Evolutionary conservation across 2,113 vertebrate species (phyloP), one percentile per base, ranked within the genome.

Genomic region (Lophochroa leadbeateri): DNA sequence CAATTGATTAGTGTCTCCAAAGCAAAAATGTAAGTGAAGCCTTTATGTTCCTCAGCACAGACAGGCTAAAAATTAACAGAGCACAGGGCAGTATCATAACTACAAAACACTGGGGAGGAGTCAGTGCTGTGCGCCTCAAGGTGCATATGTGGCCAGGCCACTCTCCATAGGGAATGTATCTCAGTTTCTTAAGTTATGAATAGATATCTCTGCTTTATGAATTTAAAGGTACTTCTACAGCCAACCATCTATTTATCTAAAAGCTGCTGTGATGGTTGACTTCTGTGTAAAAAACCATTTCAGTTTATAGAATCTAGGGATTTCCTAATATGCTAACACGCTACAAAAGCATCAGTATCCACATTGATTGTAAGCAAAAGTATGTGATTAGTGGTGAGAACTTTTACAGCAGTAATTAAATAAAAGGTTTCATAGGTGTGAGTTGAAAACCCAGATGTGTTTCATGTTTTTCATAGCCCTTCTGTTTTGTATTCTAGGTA

Each of bases 401-500:
- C 50, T 92, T 81, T 82, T 78, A 46, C 71, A 35, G 57, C 25
- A 29, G 8, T 49, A 52, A 49, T 90, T 63, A 71, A 16, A 61
- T 80, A 83, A 75, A 27, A 77, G 63, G 69, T 69, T 82, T 53
- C 20, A 35, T 49, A 70, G 27, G n/a, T 46, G 11, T 53, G 43
- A 49, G 17, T 29, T 82, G 49, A 86, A 82, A 95, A 86, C 4
- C 1, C 35, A 6, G 27, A 33, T 67, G 16, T 28, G 10, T 78
- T 90, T 69, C 27, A 8, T n/a, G 19, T 35, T 57, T 90, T 63
- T 58, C 35, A 35, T 78, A 74, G 46, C 76, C 17, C 7, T 71
- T 82, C 39, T 92, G 43, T 31, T 90, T 79, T 75, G 8, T 61
- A 23, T 86, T 97, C 75, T 82, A 98, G 98, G 98, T 92, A 98